Percentiles rank a stretch among this genome's conserved stretches.
These are phyloP conservation scores for Whitmania pigra DNA, from an alignment of 1,140 invertebrate genomes.

Conservation along the genomic window DNA sequence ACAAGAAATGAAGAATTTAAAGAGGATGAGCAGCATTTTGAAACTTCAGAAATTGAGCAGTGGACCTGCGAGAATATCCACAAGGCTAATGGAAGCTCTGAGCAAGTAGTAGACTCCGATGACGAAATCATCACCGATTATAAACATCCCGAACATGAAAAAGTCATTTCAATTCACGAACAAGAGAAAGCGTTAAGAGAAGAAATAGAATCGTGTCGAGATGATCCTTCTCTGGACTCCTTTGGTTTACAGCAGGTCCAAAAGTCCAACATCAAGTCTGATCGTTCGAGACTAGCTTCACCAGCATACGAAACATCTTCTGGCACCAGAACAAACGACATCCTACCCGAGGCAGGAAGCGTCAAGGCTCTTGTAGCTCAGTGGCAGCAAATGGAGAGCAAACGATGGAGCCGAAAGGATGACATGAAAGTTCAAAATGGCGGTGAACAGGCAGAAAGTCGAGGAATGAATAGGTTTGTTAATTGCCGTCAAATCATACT, in stretches of 20 bases:
- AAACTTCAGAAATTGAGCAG: no score
- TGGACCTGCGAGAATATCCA: no score
- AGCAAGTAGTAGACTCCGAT: no score
- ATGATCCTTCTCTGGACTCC: not conserved
- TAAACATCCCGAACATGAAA: no score
- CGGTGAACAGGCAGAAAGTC: not conserved
- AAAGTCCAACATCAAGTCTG: not conserved
- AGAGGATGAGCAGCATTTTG: no score
- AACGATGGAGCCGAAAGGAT: constrained; percentile 3
- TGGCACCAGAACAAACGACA: not conserved
- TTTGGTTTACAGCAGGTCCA: not conserved
- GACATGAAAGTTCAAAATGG: no score
- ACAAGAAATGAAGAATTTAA: no score
- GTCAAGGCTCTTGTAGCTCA: constrained; percentile 8
- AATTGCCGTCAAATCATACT: no score
- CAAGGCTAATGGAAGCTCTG: no score
- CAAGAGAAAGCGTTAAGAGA: not conserved
- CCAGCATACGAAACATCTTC: not conserved
- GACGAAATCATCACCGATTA: no score
- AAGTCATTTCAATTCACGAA: no score
- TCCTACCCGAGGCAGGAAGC: not conserved
- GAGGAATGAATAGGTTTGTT: not conserved
- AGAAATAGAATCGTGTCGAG: not conserved
- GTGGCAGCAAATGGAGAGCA: not conserved
- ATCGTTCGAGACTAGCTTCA: not conserved